phyloP scores from a whole-genome alignment of 2,113 vertebrate species.

The Chaetorhynchus papuensis region DNA sequence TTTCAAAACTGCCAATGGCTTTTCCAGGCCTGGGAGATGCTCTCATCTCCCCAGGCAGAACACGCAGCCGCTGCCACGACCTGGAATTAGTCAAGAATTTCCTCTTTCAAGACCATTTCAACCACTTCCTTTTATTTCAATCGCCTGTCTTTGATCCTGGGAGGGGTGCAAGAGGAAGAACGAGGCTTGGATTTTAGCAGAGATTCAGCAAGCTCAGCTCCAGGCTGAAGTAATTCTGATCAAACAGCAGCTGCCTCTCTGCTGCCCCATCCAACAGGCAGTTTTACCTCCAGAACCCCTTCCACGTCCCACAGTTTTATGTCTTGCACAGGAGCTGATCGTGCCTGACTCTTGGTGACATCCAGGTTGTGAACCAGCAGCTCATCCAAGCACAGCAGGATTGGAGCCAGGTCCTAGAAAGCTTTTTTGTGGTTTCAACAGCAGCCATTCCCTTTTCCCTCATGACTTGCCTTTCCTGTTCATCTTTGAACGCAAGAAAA shows the following conservation, averaged over 20 bases:
- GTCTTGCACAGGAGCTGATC: neutral
- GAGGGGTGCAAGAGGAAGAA: neutral
- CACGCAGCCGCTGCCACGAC: neutral
- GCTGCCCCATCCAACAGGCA: neutral
- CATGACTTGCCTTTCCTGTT: neutral
- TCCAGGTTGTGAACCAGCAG: neutral
- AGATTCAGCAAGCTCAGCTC: neutral
- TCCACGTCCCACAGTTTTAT: neutral
- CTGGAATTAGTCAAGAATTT: neutral
- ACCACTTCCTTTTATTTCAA: neutral
- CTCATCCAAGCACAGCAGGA: neutral
- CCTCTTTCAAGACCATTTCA: neutral
- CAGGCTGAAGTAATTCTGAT: neutral
- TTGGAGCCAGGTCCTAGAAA: conserved; percentile 12
- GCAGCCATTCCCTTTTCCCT: neutral
- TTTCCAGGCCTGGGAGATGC: conserved; percentile 1
- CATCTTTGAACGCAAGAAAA: neutral
- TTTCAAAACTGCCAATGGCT: neutral
- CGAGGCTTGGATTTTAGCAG: neutral
- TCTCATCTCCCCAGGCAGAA: neutral
- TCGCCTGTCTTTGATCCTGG: neutral
- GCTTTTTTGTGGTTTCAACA: neutral
- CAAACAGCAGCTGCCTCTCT: neutral
- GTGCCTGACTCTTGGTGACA: neutral
- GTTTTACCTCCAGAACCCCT: neutral